Conservation (phyloP, 2,797 vertebrate species). For the Macroramphosus scolopax region DNA sequence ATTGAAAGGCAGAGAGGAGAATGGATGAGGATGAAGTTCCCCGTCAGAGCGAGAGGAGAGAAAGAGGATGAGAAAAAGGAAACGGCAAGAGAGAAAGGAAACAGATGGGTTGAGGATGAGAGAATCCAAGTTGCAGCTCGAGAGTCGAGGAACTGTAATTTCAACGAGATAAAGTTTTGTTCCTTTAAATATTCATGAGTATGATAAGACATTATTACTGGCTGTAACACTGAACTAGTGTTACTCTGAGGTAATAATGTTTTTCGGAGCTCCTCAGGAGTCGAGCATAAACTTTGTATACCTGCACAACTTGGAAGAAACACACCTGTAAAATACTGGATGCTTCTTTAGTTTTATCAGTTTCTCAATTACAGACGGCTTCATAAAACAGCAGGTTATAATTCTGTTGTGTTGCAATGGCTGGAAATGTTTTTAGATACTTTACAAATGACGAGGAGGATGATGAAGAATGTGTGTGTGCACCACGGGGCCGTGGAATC, state of each 20-base stretch:
- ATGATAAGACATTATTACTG: constrained; percentile 8
- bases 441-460: too few species aligned
- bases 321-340: too few species aligned
- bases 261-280: too few species aligned
- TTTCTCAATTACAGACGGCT: too few species aligned
- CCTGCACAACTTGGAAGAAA: too few species aligned
- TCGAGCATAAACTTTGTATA: too few species aligned
- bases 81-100: constrained; percentile 17
- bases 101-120: constrained; percentile 14
- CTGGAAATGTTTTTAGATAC: too few species aligned
- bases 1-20: constrained; percentile 28
- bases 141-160: neutral
- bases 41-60: constrained; percentile 3
- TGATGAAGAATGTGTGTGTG: too few species aligned
- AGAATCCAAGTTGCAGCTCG: neutral
- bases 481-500: too few species aligned
- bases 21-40: constrained; percentile 8
- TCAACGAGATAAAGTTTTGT: neutral
- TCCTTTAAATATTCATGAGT: constrained; percentile 14
- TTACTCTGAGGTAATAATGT: neutral
- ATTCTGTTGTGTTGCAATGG: too few species aligned
- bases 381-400: too few species aligned
- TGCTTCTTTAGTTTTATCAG: too few species aligned
- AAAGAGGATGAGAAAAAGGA: constrained; percentile 2
- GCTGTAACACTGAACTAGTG: neutral